Evolutionary conservation across 2,797 vertebrate species (phyloP).

Genomic region (Enteromius anoplus): DNA sequence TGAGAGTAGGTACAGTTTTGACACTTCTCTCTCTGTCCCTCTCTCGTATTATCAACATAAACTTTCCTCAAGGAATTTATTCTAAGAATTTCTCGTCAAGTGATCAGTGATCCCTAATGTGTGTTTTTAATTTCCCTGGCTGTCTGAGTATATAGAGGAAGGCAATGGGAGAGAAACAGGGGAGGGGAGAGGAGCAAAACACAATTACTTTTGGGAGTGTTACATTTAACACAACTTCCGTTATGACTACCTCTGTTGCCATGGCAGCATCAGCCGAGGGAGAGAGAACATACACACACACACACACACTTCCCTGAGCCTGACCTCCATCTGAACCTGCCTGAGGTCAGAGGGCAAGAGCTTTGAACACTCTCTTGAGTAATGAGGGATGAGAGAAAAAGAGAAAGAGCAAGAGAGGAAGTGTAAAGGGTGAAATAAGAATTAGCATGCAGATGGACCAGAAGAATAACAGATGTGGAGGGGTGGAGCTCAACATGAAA

Average conservation of each 20-base stretch:
- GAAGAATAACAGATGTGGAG: slow-evolving; percentile 8
- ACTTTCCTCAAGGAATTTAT: neutral
- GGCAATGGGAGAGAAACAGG: neutral
- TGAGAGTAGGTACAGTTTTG: neutral
- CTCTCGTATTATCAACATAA: neutral
- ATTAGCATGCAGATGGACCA: slow-evolving; percentile 47
- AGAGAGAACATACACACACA: neutral
- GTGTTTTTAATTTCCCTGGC: slow-evolving; percentile 13
- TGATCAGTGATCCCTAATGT: neutral
- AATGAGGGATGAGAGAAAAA: slow-evolving; percentile 48
- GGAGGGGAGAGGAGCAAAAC: slow-evolving; percentile 8
- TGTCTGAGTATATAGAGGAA: slow-evolving; percentile 8
- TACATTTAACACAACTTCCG: slow-evolving; percentile 34
- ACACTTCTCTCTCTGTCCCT: no score
- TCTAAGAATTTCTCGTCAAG: neutral
- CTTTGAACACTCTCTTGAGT: slow-evolving; percentile 56
- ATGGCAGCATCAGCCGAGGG: slow-evolving; percentile 54
- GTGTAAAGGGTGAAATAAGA: neutral
- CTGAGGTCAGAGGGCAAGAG: slow-evolving; percentile 35
- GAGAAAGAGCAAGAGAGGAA: slow-evolving; percentile 17
- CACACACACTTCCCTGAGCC: slow-evolving; percentile 28
- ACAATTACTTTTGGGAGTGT: slow-evolving; percentile 38
- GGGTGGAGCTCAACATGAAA: slow-evolving; percentile 14
- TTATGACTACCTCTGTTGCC: slow-evolving; percentile 57
- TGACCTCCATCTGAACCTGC: slow-evolving; percentile 54